Evolutionary conservation across 2,888 invertebrate species (phyloP).

Genomic region (Aethes cnicana): DNA sequence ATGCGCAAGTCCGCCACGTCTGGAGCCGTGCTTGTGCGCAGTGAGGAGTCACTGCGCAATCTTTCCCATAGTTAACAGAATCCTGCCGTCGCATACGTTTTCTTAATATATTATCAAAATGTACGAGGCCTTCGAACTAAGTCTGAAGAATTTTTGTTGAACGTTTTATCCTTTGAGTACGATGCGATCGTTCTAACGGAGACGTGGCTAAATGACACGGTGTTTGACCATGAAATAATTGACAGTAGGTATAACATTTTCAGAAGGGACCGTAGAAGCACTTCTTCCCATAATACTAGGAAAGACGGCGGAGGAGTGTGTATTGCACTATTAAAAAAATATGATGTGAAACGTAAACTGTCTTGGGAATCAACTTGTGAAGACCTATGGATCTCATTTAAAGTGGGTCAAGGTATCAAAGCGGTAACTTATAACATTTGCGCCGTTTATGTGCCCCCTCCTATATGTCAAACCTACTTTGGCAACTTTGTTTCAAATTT

Average conservation of each 20-base stretch:
- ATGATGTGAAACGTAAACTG: neutral
- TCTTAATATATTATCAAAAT: too few species aligned
- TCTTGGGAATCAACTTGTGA: neutral
- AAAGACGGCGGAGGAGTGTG: neutral
- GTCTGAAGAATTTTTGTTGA: too few species aligned
- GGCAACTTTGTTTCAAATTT: neutral
- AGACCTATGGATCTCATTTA: neutral
- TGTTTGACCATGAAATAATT: too few species aligned
- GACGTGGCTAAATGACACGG: too few species aligned
- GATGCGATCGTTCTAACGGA: too few species aligned
- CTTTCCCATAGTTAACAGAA: neutral
- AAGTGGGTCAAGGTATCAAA: neutral
- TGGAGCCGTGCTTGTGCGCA: neutral
- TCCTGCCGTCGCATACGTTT: too few species aligned
- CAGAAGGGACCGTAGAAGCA: too few species aligned
- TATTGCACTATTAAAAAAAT: conserved; percentile 1
- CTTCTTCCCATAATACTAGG: neutral
- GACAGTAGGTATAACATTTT: too few species aligned
- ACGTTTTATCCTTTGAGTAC: too few species aligned
- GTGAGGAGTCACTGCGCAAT: neutral
- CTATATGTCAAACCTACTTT: neutral
- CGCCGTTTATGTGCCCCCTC: neutral
- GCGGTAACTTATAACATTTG: neutral
- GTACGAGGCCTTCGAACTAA: too few species aligned
- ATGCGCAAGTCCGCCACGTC: neutral